Base-by-base conservation (phyloP, 2,888 invertebrate genomes). In the Eurytoma californica region DNA sequence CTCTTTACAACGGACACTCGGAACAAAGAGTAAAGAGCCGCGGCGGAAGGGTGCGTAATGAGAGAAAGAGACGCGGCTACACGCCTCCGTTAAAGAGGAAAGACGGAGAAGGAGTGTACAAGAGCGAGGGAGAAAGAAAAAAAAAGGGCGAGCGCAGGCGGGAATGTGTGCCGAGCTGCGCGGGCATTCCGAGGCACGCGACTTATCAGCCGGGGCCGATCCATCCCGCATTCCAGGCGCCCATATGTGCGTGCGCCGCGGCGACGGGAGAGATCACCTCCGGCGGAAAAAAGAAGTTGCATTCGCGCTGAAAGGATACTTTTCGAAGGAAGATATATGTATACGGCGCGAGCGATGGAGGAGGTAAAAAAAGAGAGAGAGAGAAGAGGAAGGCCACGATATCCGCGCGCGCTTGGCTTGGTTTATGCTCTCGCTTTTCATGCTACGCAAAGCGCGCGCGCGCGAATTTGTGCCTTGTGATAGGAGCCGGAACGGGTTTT, bases 161-260 rank as follows among this genome's bases (percentile, higher is more conserved):
- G 81, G 84, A 84, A 86, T 84, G 83, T 83, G 80, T 83, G 84
- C 86, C 85, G 86, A 87, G 87, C 86, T 85, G 87, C 86, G 86
- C 28, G n/a, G n/a, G 69, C 88, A 89, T 89, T 88, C 89, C 89
- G 82, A 87, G 55, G 39, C 86, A 87, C 86, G 87, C 88, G 87
- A 88, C 86, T 89, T 89, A 89, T 89, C 89, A 89, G 87, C 86
- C 63, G 63, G 49, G 20, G 69, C 57, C 73, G 79, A 89, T 88
- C 87, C 88, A 87, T 88, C 87, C 88, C 87, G 86, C 88, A 88
- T 87, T 87, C 87, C 86, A 86, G 80, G 85, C 82, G 82, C 81
- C 81, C 81, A 82, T 84, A 84, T 79, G 82, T 80, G 82, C 80
- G 65, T 69, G 67, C 16, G 24, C 53, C n/a, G 53, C 47, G 7